Evolutionary conservation across 2,797 vertebrate species (phyloP), one percentile per base, ranked within the genome.

Genomic region (Poecilia gillii): DNA sequence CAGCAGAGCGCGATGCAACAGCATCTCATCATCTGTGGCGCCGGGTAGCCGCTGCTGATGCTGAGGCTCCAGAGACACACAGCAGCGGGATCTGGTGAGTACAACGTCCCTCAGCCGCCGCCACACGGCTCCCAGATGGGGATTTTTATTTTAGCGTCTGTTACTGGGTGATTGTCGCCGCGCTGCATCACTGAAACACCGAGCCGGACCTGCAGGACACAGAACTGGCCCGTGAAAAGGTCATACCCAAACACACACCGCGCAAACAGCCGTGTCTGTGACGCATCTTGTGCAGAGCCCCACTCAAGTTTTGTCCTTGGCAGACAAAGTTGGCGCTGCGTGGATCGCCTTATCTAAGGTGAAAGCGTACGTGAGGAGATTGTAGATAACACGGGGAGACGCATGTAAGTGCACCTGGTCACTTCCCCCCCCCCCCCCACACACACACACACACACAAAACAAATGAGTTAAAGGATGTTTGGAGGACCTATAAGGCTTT

Each of bases 281-380:
- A 79, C 84, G 14, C 72, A 47, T 31, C 47, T 36, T 53, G 80
- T n/a, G 81, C 75, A 72, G n/a, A 75, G 75, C 77, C 18, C 0
- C 7, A 43, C 45, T 47, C n/a, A 92, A 91, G 86, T 93, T 91
- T 75, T 77, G 84, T 39, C 89, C 90, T 91, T 90, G 90, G 79
- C 78, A 79, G 82, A 14, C 88, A 89, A 93, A 93, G 89, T 93
- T 94, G 88, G 79, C 85, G 39, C 72, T 3, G 72, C 71, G 76
- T 51, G 73, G 76, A 39, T 74, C 53, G 16, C 68, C 7, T 45
- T 16, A 74, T 87, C 84, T 70, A 16, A 89, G 84, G 84, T 81
- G 87, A 80, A 78, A 8, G 74, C 49, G 87, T 68, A 92, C 89
- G 91, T 92, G 91, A 89, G 74, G 28, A 5, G 87, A 43, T 49